Conservation (phyloP, 2,797 vertebrate genomes). For the Megalops cyprinoides region DNA sequence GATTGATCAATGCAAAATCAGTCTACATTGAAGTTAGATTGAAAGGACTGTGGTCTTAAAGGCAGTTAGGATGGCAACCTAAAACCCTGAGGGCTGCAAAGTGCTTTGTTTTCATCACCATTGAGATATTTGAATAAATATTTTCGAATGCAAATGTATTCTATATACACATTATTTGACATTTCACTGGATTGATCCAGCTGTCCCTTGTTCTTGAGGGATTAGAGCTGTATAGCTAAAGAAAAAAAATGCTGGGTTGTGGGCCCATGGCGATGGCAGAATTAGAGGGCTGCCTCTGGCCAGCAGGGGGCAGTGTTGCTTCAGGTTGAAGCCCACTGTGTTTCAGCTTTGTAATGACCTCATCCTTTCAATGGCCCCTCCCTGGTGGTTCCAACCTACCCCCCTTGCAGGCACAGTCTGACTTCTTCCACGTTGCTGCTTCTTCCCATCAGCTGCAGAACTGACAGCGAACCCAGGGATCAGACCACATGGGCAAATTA, state of each 20-base stretch:
- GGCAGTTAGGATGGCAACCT: neutral
- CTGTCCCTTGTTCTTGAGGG: neutral
- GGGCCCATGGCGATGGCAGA: neutral
- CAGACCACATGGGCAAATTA: neutral
- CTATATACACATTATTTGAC: no score
- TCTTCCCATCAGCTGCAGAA: neutral
- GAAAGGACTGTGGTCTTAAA: neutral
- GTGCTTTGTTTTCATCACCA: neutral
- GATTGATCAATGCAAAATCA: neutral
- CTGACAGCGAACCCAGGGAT: neutral
- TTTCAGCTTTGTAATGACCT: constrained; percentile 62
- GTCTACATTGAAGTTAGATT: neutral
- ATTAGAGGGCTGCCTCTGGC: neutral
- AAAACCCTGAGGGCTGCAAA: neutral
- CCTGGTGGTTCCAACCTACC: constrained; percentile 37
- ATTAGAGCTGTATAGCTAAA: neutral
- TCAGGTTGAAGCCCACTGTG: constrained; percentile 37
- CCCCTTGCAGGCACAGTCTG: constrained; percentile 56
- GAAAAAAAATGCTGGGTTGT: neutral
- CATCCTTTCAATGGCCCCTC: constrained; percentile 52
- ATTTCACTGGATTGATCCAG: neutral
- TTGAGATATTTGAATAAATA: neutral
- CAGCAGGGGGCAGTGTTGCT: constrained; percentile 69
- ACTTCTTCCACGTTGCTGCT: constrained; percentile 24
- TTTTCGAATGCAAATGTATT: no score